A percentile compares a stretch with the other conserved stretches of the same genome.
These are phyloP conservation scores for Bombus cullumanus DNA, from an alignment of 1,140 invertebrate species.

Conservation along the genomic window DNA sequence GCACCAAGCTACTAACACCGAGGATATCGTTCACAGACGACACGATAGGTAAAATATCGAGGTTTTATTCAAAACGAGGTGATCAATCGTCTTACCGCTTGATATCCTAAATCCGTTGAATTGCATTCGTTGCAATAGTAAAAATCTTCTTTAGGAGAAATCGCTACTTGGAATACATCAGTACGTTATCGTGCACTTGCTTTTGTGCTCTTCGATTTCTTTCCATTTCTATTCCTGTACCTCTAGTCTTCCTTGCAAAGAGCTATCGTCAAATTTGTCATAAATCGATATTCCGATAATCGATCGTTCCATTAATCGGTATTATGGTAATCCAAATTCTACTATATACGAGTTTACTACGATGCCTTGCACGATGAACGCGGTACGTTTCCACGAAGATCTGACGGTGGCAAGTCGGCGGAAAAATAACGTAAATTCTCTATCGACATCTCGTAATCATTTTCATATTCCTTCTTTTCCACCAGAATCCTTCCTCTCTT, in stretches of 20 bases:
- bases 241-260: neutral
- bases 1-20: constrained; percentile 74
- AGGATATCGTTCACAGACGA: constrained; percentile 80
- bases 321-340: neutral
- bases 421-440: no score
- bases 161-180: neutral
- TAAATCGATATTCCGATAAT: neutral
- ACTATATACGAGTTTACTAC: no score
- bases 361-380: no score
- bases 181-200: no score
- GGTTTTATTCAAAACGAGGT: neutral
- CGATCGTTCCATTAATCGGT: neutral
- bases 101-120: neutral
- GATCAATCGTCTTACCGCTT: no score
- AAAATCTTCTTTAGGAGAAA: neutral
- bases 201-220: neutral
- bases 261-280: neutral
- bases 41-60: constrained; percentile 72
- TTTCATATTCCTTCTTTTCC: no score
- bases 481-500: no score
- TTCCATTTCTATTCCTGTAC: neutral
- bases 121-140: neutral
- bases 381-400: no score
- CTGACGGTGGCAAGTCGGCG: no score
- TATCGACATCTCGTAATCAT: no score